These are phyloP conservation scores for Rhabdomys pumilio DNA, from an alignment of 2,797 vertebrate species.

Conservation along the genomic window DNA sequence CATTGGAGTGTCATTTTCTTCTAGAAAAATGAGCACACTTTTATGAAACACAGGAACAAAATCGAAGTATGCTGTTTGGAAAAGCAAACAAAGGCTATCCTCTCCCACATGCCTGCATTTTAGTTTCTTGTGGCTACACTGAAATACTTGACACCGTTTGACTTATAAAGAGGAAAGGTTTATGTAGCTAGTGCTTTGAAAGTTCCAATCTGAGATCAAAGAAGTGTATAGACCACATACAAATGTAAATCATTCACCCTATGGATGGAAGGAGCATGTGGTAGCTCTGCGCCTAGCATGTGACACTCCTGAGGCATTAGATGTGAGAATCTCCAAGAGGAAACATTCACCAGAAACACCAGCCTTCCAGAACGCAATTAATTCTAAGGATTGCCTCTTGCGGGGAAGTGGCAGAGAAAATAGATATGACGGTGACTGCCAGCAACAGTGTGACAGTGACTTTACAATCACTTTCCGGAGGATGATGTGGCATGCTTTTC, in stretches of 20 bases:
- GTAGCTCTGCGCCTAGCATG: neutral
- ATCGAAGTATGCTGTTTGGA: neutral
- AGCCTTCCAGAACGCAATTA: neutral
- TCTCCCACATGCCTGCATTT: neutral
- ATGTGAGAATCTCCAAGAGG: constrained; percentile 21
- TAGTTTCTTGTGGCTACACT: neutral
- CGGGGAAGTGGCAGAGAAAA: constrained; percentile 10
- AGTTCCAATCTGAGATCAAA: neutral
- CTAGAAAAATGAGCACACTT: neutral
- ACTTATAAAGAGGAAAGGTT: neutral
- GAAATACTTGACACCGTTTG: neutral
- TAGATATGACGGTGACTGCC: neutral
- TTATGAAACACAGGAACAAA: neutral
- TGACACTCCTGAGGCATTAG: neutral
- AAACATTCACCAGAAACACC: neutral
- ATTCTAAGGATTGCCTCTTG: neutral
- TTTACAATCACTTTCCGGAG: neutral
- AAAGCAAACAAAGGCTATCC: neutral
- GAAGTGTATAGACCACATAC: neutral
- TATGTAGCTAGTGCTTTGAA: neutral
- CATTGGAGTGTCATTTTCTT: neutral
- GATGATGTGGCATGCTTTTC: constrained; percentile 27
- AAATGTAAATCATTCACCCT: neutral
- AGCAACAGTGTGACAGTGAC: neutral
- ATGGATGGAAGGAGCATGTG: neutral